Evolutionary conservation across 2,888 invertebrate species (phyloP).

Genomic region (Caenorhabditis sp.): DNA sequence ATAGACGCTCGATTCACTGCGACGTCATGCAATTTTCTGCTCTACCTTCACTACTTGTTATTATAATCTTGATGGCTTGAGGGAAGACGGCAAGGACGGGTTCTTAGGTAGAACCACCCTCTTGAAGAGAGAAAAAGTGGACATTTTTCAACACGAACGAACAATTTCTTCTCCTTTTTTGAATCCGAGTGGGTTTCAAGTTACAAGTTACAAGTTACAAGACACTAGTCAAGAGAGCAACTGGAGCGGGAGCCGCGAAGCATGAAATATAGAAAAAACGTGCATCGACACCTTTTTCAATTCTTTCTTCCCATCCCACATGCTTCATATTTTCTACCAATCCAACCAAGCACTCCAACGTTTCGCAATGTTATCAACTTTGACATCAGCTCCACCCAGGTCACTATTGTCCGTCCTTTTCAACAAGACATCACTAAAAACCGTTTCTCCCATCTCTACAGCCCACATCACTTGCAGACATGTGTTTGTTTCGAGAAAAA

Average conservation of each 20-base stretch:
- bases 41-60: conserved; percentile 7
- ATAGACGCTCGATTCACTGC: conserved; percentile 32
- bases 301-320: not conserved
- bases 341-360: too few relatives aligned
- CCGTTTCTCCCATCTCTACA: not conserved
- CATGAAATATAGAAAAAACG: conserved; percentile 29
- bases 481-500: conserved; percentile 58
- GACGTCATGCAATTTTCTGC: conserved; percentile 38
- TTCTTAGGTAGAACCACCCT: not conserved
- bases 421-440: too few relatives aligned
- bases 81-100: too few relatives aligned
- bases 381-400: too few relatives aligned
- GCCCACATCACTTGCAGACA: not conserved
- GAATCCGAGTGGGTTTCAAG: conserved; percentile 9
- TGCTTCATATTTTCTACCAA: too few relatives aligned
- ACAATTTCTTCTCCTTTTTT: too few relatives aligned
- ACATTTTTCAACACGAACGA: conserved; percentile 24
- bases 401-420: too few relatives aligned
- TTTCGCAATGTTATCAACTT: too few relatives aligned
- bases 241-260: conserved; percentile 23
- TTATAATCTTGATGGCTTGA: conserved; percentile 10
- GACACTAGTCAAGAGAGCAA: too few relatives aligned
- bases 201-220: not conserved
- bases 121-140: conserved; percentile 9
- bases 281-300: conserved; percentile 5